Base-by-base conservation (phyloP, 53 echinoderm and acorn worm species). In the Holothuria scabra region DNA sequence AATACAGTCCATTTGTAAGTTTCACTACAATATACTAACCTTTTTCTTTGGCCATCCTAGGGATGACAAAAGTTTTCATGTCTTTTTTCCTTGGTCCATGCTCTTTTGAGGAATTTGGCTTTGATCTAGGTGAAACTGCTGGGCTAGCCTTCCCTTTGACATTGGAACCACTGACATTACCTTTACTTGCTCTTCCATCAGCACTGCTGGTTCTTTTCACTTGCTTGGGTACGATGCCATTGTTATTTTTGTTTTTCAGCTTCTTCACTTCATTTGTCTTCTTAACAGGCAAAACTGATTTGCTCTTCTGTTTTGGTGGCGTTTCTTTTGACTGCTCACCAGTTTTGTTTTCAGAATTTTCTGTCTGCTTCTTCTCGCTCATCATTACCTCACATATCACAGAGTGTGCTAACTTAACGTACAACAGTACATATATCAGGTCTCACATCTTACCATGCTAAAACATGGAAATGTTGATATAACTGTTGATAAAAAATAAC, bases 41-140 rank as follows among this genome's bases (percentile, higher is more conserved):
- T 81, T 81, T 81, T 37, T 81, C 82, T 81, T 81, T 81, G 7
- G 82, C 62, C 62, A 61, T 81, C 46, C 82, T 33, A 23, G 82
- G 82, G 33, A 81, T 81, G 23, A 81, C 82, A 81, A 81, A 81
- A 26, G 62, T 65, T 34, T 63, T 81, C 65, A 81, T 81, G 28
- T 81, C 82, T 81, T 81, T 81, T 65, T 65, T 81, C 14, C 82
- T 61, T 5, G 82, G 82, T 5, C 82, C 82, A 81, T 81, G 82
- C 62, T 81, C 82, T 12, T 81, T 81, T 31, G 62, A 35, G n/a
- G 37, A 33, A 19, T 81, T 81, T 41, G 82, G 65, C 46, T 81
- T 78, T 24, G 8, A 13, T 19, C 19, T 56, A 16, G 58, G 58
- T 10, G 78, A 57, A 23, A 28, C 19, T 58, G 58, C 12, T 28